Evolutionary conservation across 2,888 invertebrate genomes (phyloP).

Genomic region (Bugulina stolonifera): DNA sequence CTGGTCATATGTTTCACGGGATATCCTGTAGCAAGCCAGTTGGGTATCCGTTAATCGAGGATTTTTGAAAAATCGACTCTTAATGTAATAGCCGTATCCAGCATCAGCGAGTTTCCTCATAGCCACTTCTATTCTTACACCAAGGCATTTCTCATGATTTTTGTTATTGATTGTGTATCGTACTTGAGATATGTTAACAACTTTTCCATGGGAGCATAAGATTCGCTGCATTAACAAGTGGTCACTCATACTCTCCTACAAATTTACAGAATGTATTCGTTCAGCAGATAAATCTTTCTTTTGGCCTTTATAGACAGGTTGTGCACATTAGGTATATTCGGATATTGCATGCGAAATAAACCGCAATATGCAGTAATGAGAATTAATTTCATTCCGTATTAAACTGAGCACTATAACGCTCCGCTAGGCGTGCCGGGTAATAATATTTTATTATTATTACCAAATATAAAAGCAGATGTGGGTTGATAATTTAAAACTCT

Average conservation of each 20-base stretch:
- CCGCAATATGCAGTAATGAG: no score
- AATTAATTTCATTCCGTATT: no score
- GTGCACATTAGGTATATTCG: neutral
- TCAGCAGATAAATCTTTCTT: no score
- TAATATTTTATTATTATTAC: no score
- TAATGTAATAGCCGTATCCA: neutral
- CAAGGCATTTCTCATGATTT: neutral
- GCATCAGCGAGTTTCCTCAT: neutral
- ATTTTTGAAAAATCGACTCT: neutral
- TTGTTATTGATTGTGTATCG: neutral
- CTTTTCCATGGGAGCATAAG: neutral
- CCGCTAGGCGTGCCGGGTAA: no score
- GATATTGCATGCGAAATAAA: no score
- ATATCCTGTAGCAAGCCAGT: neutral
- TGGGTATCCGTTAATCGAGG: neutral
- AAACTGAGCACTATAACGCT: no score
- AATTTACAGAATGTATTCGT: no score
- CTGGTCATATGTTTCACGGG: neutral
- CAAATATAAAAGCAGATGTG: no score
- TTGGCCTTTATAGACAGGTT: neutral
- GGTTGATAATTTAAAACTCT: no score
- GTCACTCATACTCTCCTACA: neutral
- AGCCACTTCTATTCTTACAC: neutral
- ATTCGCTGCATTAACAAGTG: neutral
- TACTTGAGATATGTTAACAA: neutral